Evolutionary conservation across 2,888 invertebrate species (phyloP), one percentile per base, ranked within the genome.

Genomic region (Cheilosia variabilis): DNA sequence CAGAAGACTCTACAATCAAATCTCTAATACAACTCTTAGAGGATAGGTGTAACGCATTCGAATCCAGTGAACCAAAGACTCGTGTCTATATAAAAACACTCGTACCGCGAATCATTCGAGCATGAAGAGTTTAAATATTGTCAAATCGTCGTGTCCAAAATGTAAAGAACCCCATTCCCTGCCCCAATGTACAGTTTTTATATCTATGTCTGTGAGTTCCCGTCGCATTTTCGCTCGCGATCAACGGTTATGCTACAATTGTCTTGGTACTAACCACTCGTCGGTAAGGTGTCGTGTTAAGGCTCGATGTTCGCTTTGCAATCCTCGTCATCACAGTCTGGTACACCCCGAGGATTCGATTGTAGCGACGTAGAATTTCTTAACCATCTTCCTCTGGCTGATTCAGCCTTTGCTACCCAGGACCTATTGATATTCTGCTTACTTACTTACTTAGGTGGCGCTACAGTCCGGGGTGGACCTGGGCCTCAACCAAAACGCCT

Each of bases 211-310:
- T 5, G 22, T 62, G 13, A 15, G 9, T 7, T 45, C 43, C 9
- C 62, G 62, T 24, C 43, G 62, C 6, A 27, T 0, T 6, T 62
- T 62, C 9, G 22, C 17, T 13, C 15, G 62, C 10, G 50, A 34
- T 60, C 58, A 37, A 13, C 15, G 31, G 22, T 41, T 71, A 24
- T 62, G 43, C 15, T 47, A 45, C n/a, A 65, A 75, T 24, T 65
- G 65, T 9, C 13, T 65, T 6, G 75, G 57, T 17, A 65, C 75
- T 0, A 63, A 73, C 10, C 73, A 73, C 13, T 55, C 63, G 1
- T 24, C 73, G 53, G 24, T 27, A 2, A 53, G 63, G 27, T 63
- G 73, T 45, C 53, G 72, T 10, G 53, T 62, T 19, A 53, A 31
- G 22, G 31, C 27, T 41, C 72, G 60, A 0, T 62, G 72, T 43